These are phyloP conservation scores for Phaethornis superciliosus DNA, from an alignment of 2,113 vertebrate genomes.

Conservation along the genomic window DNA sequence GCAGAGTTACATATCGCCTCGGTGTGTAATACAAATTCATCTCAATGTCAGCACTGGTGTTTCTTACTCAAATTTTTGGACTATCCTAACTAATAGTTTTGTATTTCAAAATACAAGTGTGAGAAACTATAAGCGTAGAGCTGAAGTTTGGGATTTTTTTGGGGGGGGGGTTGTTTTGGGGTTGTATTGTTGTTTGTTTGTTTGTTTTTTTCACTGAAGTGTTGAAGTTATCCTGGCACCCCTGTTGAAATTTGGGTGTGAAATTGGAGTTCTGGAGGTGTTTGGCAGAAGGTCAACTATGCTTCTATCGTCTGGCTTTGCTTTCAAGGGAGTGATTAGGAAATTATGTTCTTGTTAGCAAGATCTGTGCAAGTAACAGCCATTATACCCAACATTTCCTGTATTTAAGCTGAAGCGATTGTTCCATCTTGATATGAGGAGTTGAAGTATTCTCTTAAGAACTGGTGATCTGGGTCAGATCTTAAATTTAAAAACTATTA, in stretches of 20 bases:
- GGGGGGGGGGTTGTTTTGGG: too few relatives aligned
- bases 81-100: background rate
- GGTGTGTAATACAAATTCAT: background rate
- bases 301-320: constrained; percentile 33
- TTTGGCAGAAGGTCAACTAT: constrained; percentile 50
- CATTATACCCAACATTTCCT: constrained; percentile 57
- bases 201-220: background rate
- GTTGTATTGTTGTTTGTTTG: background rate
- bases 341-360: constrained; percentile 65
- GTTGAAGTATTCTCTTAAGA: constrained; percentile 1
- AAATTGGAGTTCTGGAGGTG: constrained; percentile 43
- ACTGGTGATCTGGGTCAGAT: background rate
- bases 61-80: background rate
- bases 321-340: constrained; percentile 61
- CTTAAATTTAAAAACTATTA: background rate
- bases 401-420: constrained; percentile 26
- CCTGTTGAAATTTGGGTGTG: constrained; percentile 19
- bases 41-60: background rate
- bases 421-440: constrained; percentile 17
- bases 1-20: background rate
- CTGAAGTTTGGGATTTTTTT: background rate
- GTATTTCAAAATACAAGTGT: background rate
- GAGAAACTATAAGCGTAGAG: background rate
- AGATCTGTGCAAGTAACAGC: constrained; percentile 30
- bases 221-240: constrained; percentile 18